These are phyloP conservation scores for Craseonycteris thonglongyai DNA, from an alignment of 2,113 vertebrate species.

Conservation along the genomic window DNA sequence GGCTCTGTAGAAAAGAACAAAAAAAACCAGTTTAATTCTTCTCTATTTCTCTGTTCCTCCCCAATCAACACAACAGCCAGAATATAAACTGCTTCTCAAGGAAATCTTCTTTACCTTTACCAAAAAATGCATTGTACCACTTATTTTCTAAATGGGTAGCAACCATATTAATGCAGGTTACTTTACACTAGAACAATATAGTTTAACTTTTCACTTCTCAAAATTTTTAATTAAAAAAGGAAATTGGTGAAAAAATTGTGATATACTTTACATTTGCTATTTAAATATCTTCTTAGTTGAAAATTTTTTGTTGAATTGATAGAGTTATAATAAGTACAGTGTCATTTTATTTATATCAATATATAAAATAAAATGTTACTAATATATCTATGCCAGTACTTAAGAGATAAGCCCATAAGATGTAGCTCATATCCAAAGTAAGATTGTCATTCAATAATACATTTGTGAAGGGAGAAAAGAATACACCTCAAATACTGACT, in stretches of 20 bases:
- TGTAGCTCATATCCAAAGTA: background rate
- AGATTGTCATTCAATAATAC: background rate
- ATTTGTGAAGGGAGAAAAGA: background rate
- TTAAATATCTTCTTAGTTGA: background rate
- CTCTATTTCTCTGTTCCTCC: background rate
- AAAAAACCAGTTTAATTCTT: slow-evolving; percentile 48
- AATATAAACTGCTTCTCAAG: slow-evolving; percentile 5
- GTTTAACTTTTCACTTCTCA: background rate
- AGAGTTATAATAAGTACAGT: background rate
- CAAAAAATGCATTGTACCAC: background rate
- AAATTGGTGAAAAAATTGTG: background rate
- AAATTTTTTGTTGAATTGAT: background rate
- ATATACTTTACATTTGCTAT: background rate
- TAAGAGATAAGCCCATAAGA: background rate
- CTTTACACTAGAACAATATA: background rate
- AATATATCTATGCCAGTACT: background rate
- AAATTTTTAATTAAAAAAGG: background rate
- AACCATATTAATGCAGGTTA: background rate
- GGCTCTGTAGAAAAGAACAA: slow-evolving; percentile 33
- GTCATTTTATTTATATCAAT: background rate
- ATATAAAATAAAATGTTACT: slow-evolving; percentile 10
- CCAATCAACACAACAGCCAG: background rate
- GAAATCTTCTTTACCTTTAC: background rate
- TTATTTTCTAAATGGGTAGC: background rate
- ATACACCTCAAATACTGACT: background rate